Percentiles rank a stretch among this genome's conserved stretches.
These are phyloP conservation scores for Cybosia mesomella DNA, from an alignment of 2,888 invertebrate species.

Conservation along the genomic window DNA sequence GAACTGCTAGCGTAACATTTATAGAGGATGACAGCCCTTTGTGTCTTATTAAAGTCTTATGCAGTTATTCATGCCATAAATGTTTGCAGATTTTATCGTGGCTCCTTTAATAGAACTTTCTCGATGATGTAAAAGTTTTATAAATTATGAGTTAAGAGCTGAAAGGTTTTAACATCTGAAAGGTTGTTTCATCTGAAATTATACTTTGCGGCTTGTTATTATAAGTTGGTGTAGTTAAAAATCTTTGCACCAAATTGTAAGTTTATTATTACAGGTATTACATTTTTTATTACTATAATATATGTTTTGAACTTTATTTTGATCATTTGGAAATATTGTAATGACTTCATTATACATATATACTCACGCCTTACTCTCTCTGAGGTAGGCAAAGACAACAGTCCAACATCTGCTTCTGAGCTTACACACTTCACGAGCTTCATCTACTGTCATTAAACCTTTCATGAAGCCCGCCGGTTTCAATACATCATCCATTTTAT, in stretches of 20 bases:
- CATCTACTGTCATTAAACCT: too few species aligned
- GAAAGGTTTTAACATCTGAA: slow-evolving; percentile 21
- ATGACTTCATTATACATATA: too few species aligned
- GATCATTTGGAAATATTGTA: too few species aligned
- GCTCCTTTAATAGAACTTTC: slow-evolving; percentile 36
- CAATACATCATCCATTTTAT: too few species aligned
- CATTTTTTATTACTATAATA: too few species aligned
- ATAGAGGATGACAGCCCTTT: slow-evolving; percentile 32
- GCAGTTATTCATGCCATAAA: slow-evolving; percentile 41
- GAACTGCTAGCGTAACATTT: slow-evolving; percentile 28
- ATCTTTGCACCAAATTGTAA: not conserved
- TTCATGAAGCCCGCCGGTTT: too few species aligned
- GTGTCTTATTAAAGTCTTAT: slow-evolving; percentile 34
- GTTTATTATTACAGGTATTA: not conserved
- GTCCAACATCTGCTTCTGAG: too few species aligned
- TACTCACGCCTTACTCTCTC: too few species aligned
- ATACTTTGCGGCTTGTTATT: slow-evolving; percentile 13
- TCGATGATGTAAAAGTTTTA: slow-evolving; percentile 28
- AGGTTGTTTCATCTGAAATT: too few species aligned
- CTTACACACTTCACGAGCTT: too few species aligned
- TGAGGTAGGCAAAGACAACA: too few species aligned
- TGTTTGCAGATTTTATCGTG: slow-evolving; percentile 40
- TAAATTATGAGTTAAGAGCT: slow-evolving; percentile 22
- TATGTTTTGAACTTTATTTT: too few species aligned
- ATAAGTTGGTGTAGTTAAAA: slow-evolving; percentile 8